Conservation (phyloP, 2,797 vertebrate species). For the Helostoma temminkii region DNA sequence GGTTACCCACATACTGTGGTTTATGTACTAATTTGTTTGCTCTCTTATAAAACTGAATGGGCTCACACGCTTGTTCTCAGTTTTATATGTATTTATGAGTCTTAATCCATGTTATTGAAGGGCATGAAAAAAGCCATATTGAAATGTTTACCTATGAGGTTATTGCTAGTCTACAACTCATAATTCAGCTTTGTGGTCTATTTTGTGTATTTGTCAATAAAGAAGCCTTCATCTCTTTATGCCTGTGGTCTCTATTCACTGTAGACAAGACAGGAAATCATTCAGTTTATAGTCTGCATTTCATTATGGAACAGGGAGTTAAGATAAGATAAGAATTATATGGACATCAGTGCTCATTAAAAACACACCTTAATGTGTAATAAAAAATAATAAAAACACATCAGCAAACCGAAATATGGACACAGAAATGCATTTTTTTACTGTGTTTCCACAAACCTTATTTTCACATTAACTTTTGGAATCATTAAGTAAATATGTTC, state of each 20-base stretch:
- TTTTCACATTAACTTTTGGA: no score
- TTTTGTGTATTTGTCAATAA: slow-evolving; percentile 78
- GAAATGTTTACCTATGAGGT: slow-evolving; percentile 67
- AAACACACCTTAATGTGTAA: neutral
- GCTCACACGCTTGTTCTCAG: slow-evolving; percentile 22
- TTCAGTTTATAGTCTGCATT: no score
- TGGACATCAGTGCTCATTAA: no score
- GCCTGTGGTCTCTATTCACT: neutral
- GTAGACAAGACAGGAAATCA: neutral
- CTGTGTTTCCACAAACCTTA: no score
- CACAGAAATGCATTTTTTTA: no score
- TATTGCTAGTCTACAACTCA: slow-evolving; percentile 41
- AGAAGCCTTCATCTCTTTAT: slow-evolving; percentile 62
- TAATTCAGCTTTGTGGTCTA: slow-evolving; percentile 60
- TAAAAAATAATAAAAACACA: neutral
- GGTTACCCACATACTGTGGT: slow-evolving; percentile 49
- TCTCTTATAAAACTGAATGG: slow-evolving; percentile 25
- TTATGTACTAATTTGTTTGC: slow-evolving; percentile 42
- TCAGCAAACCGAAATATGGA: neutral
- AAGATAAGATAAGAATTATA: no score
- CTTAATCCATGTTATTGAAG: slow-evolving; percentile 68
- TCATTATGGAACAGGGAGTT: neutral
- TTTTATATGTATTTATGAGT: slow-evolving; percentile 78
- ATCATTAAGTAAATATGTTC: no score
- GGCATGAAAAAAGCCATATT: slow-evolving; percentile 61